Conservation (phyloP, 2,888 invertebrate genomes). For the Amphipoea oculea region DNA sequence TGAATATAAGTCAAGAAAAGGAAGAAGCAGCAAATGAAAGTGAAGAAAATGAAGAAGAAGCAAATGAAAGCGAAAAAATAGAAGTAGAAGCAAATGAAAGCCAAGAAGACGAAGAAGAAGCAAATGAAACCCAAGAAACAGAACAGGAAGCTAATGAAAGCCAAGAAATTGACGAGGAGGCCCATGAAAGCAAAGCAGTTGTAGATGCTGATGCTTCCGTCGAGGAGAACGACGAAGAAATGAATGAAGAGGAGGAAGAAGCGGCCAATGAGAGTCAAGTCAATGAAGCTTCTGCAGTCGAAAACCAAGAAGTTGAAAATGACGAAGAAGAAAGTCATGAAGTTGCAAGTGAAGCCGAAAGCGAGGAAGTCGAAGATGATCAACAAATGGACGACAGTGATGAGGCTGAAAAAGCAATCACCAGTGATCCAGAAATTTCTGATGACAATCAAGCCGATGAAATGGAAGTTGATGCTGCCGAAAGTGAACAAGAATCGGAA, state of each 20-base stretch:
- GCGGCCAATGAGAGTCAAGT: slow-evolving; percentile 22
- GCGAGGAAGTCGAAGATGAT: slow-evolving; percentile 53
- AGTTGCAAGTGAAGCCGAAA: slow-evolving; percentile 38
- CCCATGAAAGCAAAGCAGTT: slow-evolving; percentile 17
- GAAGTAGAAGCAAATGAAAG: slow-evolving; percentile 22
- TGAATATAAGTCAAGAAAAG: slow-evolving; percentile 29
- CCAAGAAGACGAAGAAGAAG: slow-evolving; percentile 7
- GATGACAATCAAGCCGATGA: slow-evolving; percentile 53
- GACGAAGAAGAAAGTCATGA: slow-evolving; percentile 9
- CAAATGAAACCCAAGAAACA: slow-evolving; percentile 11
- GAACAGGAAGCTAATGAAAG: slow-evolving; percentile 24
- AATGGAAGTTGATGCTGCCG: slow-evolving; percentile 56
- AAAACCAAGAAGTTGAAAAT: slow-evolving; percentile 42
- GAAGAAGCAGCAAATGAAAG: slow-evolving; percentile 15
- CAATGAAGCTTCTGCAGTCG: slow-evolving; percentile 40
- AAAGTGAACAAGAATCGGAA: slow-evolving; percentile 29
- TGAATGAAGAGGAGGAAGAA: slow-evolving; percentile 22
- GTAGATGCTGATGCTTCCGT: not conserved
- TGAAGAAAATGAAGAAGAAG: slow-evolving; percentile 29
- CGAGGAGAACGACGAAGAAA: slow-evolving; percentile 24
- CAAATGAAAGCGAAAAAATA: slow-evolving; percentile 23
- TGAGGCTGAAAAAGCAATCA: slow-evolving; percentile 47
- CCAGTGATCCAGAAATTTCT: slow-evolving; percentile 55
- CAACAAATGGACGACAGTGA: slow-evolving; percentile 55
- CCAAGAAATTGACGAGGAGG: slow-evolving; percentile 20